A percentile compares a stretch with the other conserved stretches of the same genome.
phyloP scores from a whole-genome alignment of 2,113 vertebrate species.

The Dipodomys ordii region DNA sequence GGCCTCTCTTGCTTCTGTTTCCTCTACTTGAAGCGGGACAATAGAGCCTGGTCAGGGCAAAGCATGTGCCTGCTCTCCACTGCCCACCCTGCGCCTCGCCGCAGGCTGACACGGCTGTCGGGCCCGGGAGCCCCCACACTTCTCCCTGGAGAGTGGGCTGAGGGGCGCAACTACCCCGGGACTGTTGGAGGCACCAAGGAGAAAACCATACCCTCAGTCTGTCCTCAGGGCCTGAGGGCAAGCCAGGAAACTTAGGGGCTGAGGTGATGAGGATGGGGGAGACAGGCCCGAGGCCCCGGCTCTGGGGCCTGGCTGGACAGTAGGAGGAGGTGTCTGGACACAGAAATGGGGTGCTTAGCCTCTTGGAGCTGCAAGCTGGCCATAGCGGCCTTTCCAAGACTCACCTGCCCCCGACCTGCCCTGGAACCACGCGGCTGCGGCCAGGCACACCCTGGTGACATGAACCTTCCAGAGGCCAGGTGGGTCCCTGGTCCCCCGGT shows the following conservation, averaged over 20 bases:
- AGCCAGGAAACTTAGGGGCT: neutral
- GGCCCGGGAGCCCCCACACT: neutral
- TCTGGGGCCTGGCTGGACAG: neutral
- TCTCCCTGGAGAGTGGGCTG: neutral
- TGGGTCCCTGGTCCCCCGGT: rapidly evolving
- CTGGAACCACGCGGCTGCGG: neutral
- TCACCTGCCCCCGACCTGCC: neutral
- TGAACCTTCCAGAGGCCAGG: slow-evolving; percentile 5
- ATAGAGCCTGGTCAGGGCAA: rapidly evolving
- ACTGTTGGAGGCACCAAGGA: neutral
- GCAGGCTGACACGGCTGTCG: no score
- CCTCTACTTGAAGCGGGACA: neutral
- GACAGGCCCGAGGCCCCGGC: neutral
- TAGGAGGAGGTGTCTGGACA: neutral
- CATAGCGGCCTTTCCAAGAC: rapidly evolving
- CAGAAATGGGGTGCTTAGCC: no score
- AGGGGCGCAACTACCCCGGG: rapidly evolving
- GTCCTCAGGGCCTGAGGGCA: rapidly evolving
- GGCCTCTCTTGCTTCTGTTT: neutral
- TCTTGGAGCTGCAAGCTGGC: neutral
- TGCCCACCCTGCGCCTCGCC: rapidly evolving
- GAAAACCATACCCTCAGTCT: no score
- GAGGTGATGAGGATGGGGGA: no score
- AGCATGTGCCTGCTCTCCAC: rapidly evolving
- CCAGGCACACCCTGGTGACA: neutral